Percentiles rank a stretch among this genome's conserved stretches.
Conservation (phyloP, 2,888 invertebrate species). For the Tenthredo scrophulariae region DNA sequence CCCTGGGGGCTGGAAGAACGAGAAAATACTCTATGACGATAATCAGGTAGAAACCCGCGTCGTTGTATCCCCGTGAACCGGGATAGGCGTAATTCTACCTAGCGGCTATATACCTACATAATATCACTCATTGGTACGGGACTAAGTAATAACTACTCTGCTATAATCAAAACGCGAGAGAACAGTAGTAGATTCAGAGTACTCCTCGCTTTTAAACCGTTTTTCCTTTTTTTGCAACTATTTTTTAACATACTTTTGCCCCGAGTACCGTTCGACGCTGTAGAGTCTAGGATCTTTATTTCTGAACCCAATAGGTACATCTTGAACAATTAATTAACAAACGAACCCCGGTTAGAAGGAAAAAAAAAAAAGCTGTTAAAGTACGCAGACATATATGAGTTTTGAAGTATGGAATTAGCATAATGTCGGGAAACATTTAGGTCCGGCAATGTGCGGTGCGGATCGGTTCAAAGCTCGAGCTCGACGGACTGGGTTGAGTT, state of each 20-base stretch:
- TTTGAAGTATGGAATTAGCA: constrained; percentile 67
- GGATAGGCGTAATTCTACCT: constrained; percentile 32
- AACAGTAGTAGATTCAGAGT: constrained; percentile 31
- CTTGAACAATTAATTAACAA: neutral
- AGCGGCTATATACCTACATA: constrained; percentile 44
- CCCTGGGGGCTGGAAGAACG: constrained; percentile 59
- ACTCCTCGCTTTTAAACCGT: neutral
- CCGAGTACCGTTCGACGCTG: neutral
- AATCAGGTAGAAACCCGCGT: constrained; percentile 65
- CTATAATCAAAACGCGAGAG: neutral
- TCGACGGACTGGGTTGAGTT: constrained; percentile 54
- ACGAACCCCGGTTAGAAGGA: neutral
- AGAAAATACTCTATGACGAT: constrained; percentile 69
- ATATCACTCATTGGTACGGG: constrained; percentile 37
- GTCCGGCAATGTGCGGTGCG: constrained; percentile 47
- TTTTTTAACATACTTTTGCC: neutral
- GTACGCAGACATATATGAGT: constrained; percentile 66
- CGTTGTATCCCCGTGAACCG: constrained; percentile 4
- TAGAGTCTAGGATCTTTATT: neutral
- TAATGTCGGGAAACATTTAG: constrained; percentile 66
- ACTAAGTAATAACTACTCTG: constrained; percentile 37
- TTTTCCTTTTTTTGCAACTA: neutral
- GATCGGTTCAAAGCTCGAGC: constrained; percentile 53
- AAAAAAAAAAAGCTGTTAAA: constrained; percentile 55
- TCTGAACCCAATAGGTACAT: neutral